Percentiles rank a stretch among this genome's conserved stretches.
These are phyloP conservation scores for Drosophila acutilabella DNA, from an alignment of 2,888 invertebrate species.

Conservation along the genomic window DNA sequence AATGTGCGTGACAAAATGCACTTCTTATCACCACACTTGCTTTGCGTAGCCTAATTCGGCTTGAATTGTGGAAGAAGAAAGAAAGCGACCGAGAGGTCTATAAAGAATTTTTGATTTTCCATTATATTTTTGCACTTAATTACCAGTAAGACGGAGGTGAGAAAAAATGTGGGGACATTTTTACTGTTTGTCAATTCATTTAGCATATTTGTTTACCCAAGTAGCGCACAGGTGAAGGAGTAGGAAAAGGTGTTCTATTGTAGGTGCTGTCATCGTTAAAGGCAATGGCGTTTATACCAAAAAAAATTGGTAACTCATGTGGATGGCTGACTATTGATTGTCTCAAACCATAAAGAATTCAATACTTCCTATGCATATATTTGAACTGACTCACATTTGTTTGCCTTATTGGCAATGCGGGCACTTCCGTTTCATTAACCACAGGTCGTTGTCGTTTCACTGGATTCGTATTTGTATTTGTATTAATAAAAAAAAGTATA, in stretches of 20 bases:
- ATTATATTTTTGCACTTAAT: conserved; percentile 64
- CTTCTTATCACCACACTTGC: conserved; percentile 48
- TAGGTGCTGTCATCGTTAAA: conserved; percentile 26
- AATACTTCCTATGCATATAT: conserved; percentile 4
- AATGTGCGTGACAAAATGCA: conserved; percentile 74
- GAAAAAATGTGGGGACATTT: conserved; percentile 5
- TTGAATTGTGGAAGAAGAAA: not conserved
- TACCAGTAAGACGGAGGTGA: conserved; percentile 19
- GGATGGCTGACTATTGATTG: conserved; percentile 43
- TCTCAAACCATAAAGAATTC: conserved; percentile 27
- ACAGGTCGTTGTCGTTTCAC: conserved; percentile 7
- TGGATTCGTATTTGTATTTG: not conserved
- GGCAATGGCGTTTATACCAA: conserved; percentile 10
- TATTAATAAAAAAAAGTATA: not conserved
- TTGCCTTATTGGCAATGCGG: conserved; percentile 29
- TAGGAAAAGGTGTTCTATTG: not conserved
- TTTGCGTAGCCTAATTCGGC: conserved; percentile 57
- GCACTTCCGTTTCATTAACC: conserved; percentile 43
- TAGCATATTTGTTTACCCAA: conserved; percentile 45
- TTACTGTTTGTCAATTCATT: conserved; percentile 59
- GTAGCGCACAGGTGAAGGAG: not conserved
- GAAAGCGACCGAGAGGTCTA: not conserved
- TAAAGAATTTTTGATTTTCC: conserved; percentile 16
- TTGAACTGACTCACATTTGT: conserved; percentile 29
- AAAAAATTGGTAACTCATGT: conserved; percentile 26